Evolutionary conservation across 2,797 vertebrate species (phyloP).

Genomic region (Pipistrellus kuhlii): DNA sequence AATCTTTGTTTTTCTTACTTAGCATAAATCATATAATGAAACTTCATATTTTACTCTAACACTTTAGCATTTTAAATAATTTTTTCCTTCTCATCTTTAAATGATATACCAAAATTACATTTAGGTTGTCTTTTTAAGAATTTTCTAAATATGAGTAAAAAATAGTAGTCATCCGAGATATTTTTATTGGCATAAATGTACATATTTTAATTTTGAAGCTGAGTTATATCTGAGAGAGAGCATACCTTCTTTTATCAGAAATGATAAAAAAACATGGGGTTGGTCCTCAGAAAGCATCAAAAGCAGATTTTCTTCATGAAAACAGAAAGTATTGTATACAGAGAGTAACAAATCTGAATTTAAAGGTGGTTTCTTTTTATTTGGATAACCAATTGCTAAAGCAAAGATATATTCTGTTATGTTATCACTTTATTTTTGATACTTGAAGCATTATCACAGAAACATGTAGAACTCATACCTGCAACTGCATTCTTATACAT

Average conservation of each 20-base stretch:
- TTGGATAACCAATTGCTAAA: not conserved
- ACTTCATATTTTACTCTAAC: slow-evolving; percentile 18
- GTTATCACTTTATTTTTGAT: not conserved
- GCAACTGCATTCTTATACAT: not conserved
- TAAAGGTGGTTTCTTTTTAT: not conserved
- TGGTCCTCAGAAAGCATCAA: not conserved
- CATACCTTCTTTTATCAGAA: not conserved
- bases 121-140: not conserved
- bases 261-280: not conserved
- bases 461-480: not conserved
- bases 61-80: not conserved
- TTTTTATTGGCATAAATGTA: slow-evolving; percentile 8
- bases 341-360: not conserved
- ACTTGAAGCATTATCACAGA: not conserved
- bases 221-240: not conserved
- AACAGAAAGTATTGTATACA: not conserved
- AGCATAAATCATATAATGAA: not conserved
- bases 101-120: not conserved
- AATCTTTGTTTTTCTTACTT: slow-evolving; percentile 38
- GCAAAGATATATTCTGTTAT: not conserved
- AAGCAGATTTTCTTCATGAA: not conserved
- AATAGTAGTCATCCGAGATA: not conserved
- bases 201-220: slow-evolving; percentile 21
- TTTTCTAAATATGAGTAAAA: slow-evolving; percentile 32
- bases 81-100: slow-evolving; percentile 18